Conservation (phyloP, 2,888 invertebrate genomes). For the Lacanobia wlatinum region DNA sequence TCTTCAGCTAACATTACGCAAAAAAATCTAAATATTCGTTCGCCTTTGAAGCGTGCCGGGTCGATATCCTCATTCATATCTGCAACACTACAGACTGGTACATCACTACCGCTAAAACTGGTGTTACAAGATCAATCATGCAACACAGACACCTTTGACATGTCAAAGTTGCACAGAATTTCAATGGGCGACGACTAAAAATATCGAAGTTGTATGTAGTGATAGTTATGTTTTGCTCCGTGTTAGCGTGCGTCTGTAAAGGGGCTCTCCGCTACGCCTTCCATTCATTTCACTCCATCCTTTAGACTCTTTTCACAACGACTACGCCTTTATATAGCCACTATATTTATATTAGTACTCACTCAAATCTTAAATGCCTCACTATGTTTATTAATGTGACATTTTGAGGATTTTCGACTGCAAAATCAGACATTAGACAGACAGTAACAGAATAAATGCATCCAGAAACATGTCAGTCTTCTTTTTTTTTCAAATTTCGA, state of each 20-base stretch:
- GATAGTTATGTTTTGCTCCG: constrained; percentile 34
- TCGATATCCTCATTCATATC: constrained; percentile 6
- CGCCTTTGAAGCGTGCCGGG: no score
- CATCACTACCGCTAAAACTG: constrained; percentile 32
- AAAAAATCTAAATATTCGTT: background rate
- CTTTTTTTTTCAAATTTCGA: constrained; percentile 14
- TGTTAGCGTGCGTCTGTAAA: constrained; percentile 46
- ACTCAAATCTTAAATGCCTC: constrained; percentile 26
- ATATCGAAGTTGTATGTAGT: constrained; percentile 55
- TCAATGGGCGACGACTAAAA: constrained; percentile 58
- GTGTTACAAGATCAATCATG: constrained; percentile 44
- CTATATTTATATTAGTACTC: constrained; percentile 58
- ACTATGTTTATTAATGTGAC: constrained; percentile 22
- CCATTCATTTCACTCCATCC: constrained; percentile 63
- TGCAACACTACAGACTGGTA: background rate
- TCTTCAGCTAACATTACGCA: background rate
- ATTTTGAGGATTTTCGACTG: constrained; percentile 11
- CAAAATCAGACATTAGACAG: background rate
- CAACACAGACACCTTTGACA: constrained; percentile 53
- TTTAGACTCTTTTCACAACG: constrained; percentile 59
- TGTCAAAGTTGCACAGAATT: constrained; percentile 56
- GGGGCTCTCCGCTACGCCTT: constrained; percentile 57
- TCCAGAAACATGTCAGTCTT: constrained; percentile 5
- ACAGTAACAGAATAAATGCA: constrained; percentile 26
- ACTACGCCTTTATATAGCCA: constrained; percentile 38